phyloP scores from a whole-genome alignment of 1,140 invertebrate genomes.

The Aphelinus certus region DNA sequence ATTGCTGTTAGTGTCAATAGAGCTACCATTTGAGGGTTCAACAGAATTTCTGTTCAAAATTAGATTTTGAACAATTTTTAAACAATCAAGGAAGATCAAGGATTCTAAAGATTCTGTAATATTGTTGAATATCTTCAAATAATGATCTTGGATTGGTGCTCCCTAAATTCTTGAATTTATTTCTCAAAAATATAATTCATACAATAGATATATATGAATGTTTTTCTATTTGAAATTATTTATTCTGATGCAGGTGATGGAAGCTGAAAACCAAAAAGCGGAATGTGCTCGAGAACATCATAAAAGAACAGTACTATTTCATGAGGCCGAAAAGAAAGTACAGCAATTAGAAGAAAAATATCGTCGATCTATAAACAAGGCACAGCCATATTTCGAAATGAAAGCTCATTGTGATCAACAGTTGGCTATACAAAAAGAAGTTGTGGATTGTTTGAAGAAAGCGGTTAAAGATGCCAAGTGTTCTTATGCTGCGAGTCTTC shows the following conservation, averaged over 20 bases:
- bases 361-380: slow-evolving; percentile 82
- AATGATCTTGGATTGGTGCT: no score
- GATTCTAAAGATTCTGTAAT: no score
- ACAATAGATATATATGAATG: no score
- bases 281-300: slow-evolving; percentile 88
- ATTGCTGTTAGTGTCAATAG: no score
- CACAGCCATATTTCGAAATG: slow-evolving; percentile 91
- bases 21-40: no score
- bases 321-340: slow-evolving; percentile 80
- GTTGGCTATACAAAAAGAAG: slow-evolving; percentile 85
- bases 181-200: no score
- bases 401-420: slow-evolving; percentile 88
- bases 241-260: slow-evolving; percentile 79
- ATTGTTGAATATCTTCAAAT: no score
- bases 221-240: background rate
- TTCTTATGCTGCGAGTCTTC: slow-evolving; percentile 85
- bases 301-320: slow-evolving; percentile 78
- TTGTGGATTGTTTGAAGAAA: slow-evolving; percentile 81
- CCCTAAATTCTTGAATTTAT: background rate
- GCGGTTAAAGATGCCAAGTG: slow-evolving; percentile 82
- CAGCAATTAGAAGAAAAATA: slow-evolving; percentile 81
- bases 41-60: no score
- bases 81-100: no score
- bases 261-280: slow-evolving; percentile 89
- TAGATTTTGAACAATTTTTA: no score